These are phyloP conservation scores for Xanthorhoe designata DNA, from an alignment of 2,888 invertebrate genomes.

Conservation along the genomic window DNA sequence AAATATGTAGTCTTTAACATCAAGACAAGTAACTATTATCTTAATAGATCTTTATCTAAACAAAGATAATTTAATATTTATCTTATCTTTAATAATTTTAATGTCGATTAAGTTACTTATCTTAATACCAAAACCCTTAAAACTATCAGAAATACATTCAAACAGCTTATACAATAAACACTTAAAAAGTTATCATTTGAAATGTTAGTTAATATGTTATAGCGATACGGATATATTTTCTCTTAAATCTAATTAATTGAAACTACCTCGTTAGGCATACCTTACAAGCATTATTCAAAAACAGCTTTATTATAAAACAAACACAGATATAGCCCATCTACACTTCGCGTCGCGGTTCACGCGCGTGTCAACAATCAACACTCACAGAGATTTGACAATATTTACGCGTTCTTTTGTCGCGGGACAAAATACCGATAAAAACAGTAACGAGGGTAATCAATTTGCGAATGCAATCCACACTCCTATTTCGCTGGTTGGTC, in stretches of 20 bases:
- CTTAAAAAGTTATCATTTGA: constrained; percentile 33
- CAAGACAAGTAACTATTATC: constrained; percentile 4
- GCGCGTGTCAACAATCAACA: too few species aligned
- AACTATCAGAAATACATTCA: constrained; percentile 29
- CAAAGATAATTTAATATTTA: not conserved
- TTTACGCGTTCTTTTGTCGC: too few species aligned
- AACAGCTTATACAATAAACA: constrained; percentile 35
- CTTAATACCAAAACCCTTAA: constrained; percentile 7
- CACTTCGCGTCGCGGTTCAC: too few species aligned
- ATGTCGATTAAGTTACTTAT: not conserved
- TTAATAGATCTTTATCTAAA: not conserved
- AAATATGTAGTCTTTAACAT: constrained; percentile 4
- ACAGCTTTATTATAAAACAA: not conserved
- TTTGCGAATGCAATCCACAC: too few species aligned
- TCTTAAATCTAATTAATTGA: constrained; percentile 23
- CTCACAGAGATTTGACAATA: too few species aligned
- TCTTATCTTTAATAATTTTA: not conserved
- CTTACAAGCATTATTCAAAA: constrained; percentile 5
- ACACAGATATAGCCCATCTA: too few species aligned
- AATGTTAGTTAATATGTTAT: constrained; percentile 47
- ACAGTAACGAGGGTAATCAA: too few species aligned
- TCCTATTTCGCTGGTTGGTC: too few species aligned
- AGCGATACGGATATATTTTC: constrained; percentile 48
- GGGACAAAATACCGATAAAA: too few species aligned
- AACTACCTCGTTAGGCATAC: constrained; percentile 14